Evolutionary conservation across 2,797 vertebrate species (phyloP).

Genomic region (Lerista edwardsae): DNA sequence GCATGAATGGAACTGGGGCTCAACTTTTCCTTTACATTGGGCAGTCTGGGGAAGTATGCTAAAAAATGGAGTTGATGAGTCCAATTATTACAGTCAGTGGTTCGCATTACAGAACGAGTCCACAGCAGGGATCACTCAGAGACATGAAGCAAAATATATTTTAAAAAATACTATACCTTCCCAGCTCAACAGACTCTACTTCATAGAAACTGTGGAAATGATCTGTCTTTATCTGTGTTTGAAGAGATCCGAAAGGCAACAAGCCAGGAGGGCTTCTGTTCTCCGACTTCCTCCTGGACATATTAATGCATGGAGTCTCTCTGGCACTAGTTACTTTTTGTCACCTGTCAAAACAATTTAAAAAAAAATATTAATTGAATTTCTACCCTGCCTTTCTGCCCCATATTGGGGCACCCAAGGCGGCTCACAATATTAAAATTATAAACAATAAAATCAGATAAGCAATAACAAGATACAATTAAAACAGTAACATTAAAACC

Average conservation of each 20-base stretch:
- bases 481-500: too few species aligned
- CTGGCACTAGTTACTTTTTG: slow-evolving; percentile 49
- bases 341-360: slow-evolving; percentile 62
- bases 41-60: not conserved
- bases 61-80: not conserved
- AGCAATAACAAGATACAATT: too few species aligned
- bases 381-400: too few species aligned
- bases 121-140: not conserved
- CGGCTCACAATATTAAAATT: too few species aligned
- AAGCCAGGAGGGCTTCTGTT: slow-evolving; percentile 85
- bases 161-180: slow-evolving; percentile 82
- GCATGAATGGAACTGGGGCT: not conserved
- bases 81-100: not conserved
- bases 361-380: too few species aligned
- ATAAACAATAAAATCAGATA: too few species aligned
- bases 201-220: slow-evolving; percentile 84
- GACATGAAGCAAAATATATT: not conserved
- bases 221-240: slow-evolving; percentile 84
- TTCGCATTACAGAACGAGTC: not conserved
- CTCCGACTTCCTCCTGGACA: slow-evolving; percentile 89
- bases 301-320: slow-evolving; percentile 57
- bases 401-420: too few species aligned
- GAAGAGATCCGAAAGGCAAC: slow-evolving; percentile 80
- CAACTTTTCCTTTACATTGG: not conserved
- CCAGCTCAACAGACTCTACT: slow-evolving; percentile 85